phyloP scores from a whole-genome alignment of 2,797 vertebrate species.

The Decapterus maruadsi region DNA sequence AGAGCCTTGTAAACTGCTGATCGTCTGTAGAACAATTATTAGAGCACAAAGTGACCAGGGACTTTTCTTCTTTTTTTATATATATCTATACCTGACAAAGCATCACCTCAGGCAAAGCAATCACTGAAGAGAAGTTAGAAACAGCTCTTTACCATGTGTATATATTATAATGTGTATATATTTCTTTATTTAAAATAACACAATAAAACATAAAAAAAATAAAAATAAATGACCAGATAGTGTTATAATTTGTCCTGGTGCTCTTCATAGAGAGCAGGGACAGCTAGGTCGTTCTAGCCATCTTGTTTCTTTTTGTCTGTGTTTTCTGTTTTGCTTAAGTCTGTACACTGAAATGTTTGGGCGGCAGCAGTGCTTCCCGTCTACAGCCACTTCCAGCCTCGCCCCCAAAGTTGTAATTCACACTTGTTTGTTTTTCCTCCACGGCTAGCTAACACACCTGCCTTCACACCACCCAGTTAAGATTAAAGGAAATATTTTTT shows the following conservation, averaged over 20 bases:
- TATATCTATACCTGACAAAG: conserved; percentile 38
- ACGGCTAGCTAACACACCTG: neutral
- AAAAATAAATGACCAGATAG: conserved; percentile 52
- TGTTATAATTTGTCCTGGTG: conserved; percentile 49
- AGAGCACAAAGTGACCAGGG: conserved; percentile 64
- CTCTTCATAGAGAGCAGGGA: conserved; percentile 33
- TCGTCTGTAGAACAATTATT: conserved; percentile 43
- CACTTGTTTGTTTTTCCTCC: neutral
- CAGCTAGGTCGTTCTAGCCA: conserved; percentile 17
- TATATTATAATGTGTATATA: conserved; percentile 86
- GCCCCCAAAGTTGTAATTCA: neutral
- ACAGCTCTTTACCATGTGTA: conserved; percentile 78
- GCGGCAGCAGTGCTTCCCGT: conserved; percentile 12
- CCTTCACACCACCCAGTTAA: conserved; percentile 8
- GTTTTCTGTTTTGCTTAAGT: conserved; percentile 63
- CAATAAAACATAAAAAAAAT: conserved; percentile 26
- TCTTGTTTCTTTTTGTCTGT: conserved; percentile 27
- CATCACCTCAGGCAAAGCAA: conserved; percentile 68
- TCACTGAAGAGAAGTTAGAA: conserved; percentile 71
- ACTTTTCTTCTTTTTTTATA: conserved; percentile 48
- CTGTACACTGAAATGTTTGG: conserved; percentile 81
- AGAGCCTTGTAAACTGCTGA: conserved; percentile 67
- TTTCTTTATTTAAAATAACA: conserved; percentile 87
- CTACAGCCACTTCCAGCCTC: conserved; percentile 44
- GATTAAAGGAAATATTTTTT: conserved; percentile 10